Conservation (phyloP, 2,888 invertebrate genomes). For the Sinohyriopsis cumingii region DNA sequence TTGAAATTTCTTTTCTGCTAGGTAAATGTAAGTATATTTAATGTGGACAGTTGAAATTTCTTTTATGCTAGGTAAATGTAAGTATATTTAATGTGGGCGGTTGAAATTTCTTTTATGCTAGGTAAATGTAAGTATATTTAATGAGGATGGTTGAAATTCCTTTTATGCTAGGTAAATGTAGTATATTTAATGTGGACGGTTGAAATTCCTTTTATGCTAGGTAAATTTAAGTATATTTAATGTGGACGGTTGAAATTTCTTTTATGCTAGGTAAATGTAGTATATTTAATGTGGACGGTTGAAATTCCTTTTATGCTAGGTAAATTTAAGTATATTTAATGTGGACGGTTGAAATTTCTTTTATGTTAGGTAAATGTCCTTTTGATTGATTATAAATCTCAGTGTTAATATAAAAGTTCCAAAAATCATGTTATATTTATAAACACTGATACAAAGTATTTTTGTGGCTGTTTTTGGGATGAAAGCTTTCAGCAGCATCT, state of each 20-base stretch:
- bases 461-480: too few relatives aligned
- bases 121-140: slow-evolving; percentile 65
- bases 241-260: not conserved
- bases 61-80: slow-evolving; percentile 61
- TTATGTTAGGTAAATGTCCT: not conserved
- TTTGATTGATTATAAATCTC: not conserved
- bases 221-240: slow-evolving; percentile 64
- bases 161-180: slow-evolving; percentile 9
- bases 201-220: not conserved
- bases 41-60: not conserved
- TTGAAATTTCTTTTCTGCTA: not conserved
- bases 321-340: slow-evolving; percentile 63
- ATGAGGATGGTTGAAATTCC: not conserved
- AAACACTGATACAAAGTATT: too few relatives aligned
- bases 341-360: not conserved
- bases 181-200: slow-evolving; percentile 12
- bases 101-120: not conserved
- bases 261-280: slow-evolving; percentile 25
- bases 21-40: slow-evolving; percentile 65
- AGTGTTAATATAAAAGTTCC: not conserved
- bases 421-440: too few relatives aligned
- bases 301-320: not conserved
- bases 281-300: not conserved
- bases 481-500: too few relatives aligned
- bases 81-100: slow-evolving; percentile 18